phyloP scores from a whole-genome alignment of 2,888 invertebrate species.

The Cheilosia vulpina region DNA sequence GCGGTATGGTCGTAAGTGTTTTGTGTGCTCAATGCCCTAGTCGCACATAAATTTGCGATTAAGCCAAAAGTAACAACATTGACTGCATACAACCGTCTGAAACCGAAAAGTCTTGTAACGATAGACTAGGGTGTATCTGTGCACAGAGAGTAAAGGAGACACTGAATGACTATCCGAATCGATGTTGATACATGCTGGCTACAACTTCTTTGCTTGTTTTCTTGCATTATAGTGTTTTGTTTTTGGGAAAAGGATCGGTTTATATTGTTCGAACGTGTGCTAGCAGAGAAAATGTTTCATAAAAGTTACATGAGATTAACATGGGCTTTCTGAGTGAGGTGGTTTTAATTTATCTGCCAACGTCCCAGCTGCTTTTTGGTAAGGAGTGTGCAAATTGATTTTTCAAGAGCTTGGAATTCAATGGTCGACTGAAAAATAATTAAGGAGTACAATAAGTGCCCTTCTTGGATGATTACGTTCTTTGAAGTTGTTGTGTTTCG shows the following conservation, averaged over 20 bases:
- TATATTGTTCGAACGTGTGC: constrained; percentile 57
- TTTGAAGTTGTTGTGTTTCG: background rate
- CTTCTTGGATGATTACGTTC: constrained; percentile 7
- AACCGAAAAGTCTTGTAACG: constrained; percentile 65
- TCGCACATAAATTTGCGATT: constrained; percentile 72
- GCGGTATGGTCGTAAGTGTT: constrained; percentile 28
- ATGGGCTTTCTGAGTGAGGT: constrained; percentile 32
- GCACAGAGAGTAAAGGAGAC: constrained; percentile 52
- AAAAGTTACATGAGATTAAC: constrained; percentile 58
- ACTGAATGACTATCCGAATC: constrained; percentile 65
- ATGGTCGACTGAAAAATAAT: background rate
- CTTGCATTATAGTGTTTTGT: constrained; percentile 22
- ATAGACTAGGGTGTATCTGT: constrained; percentile 30
- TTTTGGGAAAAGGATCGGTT: constrained; percentile 31
- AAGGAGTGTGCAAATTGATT: background rate
- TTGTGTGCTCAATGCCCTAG: constrained; percentile 61
- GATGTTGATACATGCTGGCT: constrained; percentile 67
- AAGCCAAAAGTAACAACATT: constrained; percentile 42
- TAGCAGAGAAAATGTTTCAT: constrained; percentile 26
- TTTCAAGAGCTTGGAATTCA: constrained; percentile 2
- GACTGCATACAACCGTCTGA: constrained; percentile 53
- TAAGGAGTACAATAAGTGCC: constrained; percentile 15
- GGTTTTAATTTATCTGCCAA: constrained; percentile 12
- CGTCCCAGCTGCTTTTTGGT: constrained; percentile 36
- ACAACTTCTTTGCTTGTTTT: constrained; percentile 72